Evolutionary conservation across 2,113 vertebrate species (phyloP).

Genomic region (Bos javanicus): DNA sequence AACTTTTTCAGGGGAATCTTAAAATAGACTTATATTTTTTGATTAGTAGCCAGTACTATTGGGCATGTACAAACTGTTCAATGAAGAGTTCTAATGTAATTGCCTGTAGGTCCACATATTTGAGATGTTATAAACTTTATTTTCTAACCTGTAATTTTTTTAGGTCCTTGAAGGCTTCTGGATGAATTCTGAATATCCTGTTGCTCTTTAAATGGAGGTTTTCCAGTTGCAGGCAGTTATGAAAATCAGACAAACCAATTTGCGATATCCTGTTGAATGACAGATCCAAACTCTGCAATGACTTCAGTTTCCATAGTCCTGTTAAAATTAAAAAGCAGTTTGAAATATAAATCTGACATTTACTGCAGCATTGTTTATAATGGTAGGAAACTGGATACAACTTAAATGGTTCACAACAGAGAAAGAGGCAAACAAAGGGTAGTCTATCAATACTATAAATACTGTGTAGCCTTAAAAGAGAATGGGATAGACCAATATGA

Average conservation of each 20-base stretch:
- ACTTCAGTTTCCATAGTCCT: constrained; percentile 77
- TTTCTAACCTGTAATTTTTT: constrained; percentile 84
- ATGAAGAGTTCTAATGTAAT: not conserved
- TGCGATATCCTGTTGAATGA: constrained; percentile 86
- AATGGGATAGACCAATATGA: not conserved
- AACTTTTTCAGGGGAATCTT: not conserved
- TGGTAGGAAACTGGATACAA: not conserved
- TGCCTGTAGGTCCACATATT: not conserved
- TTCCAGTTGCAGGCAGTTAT: constrained; percentile 81
- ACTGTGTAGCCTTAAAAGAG: not conserved
- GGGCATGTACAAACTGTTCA: not conserved
- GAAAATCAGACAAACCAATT: constrained; percentile 78
- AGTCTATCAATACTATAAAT: not conserved
- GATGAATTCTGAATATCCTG: constrained; percentile 84
- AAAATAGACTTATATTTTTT: not conserved
- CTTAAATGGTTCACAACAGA: not conserved
- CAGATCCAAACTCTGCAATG: constrained; percentile 83
- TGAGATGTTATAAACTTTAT: not conserved
- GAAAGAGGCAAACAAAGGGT: not conserved
- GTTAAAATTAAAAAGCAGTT: constrained; percentile 41
- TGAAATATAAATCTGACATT: not conserved
- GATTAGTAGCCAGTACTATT: not conserved
- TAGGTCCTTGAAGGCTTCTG: constrained; percentile 83
- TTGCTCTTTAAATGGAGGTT: constrained; percentile 86
- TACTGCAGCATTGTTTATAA: not conserved